Base-by-base conservation (phyloP, 2,797 vertebrate species). In the Propithecus deckenii region DNA sequence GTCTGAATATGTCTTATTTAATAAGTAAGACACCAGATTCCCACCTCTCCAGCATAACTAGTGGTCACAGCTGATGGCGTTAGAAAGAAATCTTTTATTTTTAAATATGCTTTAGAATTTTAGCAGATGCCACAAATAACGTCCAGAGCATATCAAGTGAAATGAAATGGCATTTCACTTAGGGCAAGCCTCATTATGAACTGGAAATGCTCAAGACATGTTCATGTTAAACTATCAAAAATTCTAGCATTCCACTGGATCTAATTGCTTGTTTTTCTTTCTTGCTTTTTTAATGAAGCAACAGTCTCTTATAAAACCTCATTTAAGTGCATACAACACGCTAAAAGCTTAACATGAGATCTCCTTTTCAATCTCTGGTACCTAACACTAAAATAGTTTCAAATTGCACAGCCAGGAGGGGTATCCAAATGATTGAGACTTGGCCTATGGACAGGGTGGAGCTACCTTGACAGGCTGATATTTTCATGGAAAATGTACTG, bases 1-100 rank as follows among this genome's bases (percentile, higher is more conserved):
- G 14, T 89, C 38, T 84, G n/a, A 95, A 97, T 84, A 57, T 74
- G 9, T 46, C 83, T 91, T 71, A 32, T 92, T 89, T 86, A 89
- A 93, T 94, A 80, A 96, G 57, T 84, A 61, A 78, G 52, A 85
- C 13, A 72, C 30, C 63, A 78, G 11, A 92, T 57, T 88, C 20
- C 18, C 63, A 67, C 59, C 63, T 95, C n/a, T 71, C 35, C 22
- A 86, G 20, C 11, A 75, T 22, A 85, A 86, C 46, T 50, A 65
- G 50, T 75, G 18, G 72, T 93, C 57, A 52, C 20, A 72, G n/a
- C 12, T 81, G 48, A 92, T 85, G 61, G 38, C 48, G 50, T 89
- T 52, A 81, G 18, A 80, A 91, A 67, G 17, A 96, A 87, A 91
- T 79, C 67, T 79, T 46, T 46, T 14, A 25, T 59, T 59, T 59